Conservation (phyloP, 2,888 invertebrate species). For the Tetragonisca angustula region DNA sequence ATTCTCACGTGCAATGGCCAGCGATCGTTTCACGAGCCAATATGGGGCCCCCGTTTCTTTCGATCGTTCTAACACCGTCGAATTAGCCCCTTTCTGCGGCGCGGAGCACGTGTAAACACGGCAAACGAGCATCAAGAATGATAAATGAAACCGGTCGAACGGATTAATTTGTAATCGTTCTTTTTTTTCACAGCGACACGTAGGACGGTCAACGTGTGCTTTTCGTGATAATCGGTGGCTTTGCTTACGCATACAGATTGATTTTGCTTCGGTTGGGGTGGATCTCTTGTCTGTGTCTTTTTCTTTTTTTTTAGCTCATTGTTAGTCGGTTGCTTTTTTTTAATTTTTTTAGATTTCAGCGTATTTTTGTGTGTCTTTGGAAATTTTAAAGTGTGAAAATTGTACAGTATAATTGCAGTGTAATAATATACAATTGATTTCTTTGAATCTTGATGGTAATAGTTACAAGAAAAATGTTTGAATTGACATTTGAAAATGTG, state of each 20-base stretch:
- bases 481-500: too few species aligned
- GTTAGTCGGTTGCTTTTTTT: neutral
- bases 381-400: too few species aligned
- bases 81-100: conserved; percentile 29
- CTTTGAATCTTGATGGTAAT: too few species aligned
- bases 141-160: conserved; percentile 33
- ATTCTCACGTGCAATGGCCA: conserved; percentile 31
- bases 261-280: too few species aligned
- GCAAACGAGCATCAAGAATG: conserved; percentile 24
- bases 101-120: conserved; percentile 50
- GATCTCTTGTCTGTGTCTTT: neutral
- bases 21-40: conserved; percentile 38
- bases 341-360: too few species aligned
- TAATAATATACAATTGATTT: too few species aligned
- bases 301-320: too few species aligned
- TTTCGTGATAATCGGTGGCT: conserved; percentile 20
- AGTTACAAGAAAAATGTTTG: too few species aligned
- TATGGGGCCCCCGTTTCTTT: conserved; percentile 17
- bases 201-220: conserved; percentile 1
- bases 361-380: too few species aligned
- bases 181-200: conserved; percentile 15
- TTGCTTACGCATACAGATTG: too few species aligned
- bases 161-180: conserved; percentile 39
- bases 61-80: conserved; percentile 40
- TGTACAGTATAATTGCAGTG: too few species aligned